Percentiles rank a stretch among this genome's conserved stretches.
Evolutionary conservation across 2,797 vertebrate genomes (phyloP).

Genomic region (Austrolebias charrua): DNA sequence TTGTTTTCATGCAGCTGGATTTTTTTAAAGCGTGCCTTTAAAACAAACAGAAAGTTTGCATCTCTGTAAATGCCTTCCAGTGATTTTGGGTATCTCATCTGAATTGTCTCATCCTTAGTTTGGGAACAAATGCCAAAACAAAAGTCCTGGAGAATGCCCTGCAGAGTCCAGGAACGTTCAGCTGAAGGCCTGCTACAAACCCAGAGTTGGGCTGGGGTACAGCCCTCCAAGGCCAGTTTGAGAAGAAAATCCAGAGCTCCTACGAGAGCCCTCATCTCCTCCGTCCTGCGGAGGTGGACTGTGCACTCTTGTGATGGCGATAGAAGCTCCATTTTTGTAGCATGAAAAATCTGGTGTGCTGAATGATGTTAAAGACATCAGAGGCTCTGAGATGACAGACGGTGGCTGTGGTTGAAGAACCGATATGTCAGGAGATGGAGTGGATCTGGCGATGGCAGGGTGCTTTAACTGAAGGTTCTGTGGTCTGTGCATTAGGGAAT

Average conservation of each 20-base stretch:
- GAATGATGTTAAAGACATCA: slow-evolving; percentile 40
- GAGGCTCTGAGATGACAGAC: slow-evolving; percentile 29
- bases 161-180: slow-evolving; percentile 27
- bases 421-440: slow-evolving; percentile 28
- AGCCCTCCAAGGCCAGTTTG: slow-evolving; percentile 37
- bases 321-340: slow-evolving; percentile 27
- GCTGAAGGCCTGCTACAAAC: slow-evolving; percentile 59
- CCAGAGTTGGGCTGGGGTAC: slow-evolving; percentile 34
- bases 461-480: slow-evolving; percentile 60
- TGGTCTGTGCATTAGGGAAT: slow-evolving; percentile 44
- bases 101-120: slow-evolving; percentile 36
- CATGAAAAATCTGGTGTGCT: slow-evolving; percentile 44
- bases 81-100: slow-evolving; percentile 17
- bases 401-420: slow-evolving; percentile 29
- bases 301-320: slow-evolving; percentile 45
- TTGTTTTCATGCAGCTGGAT: slow-evolving; percentile 69
- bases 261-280: slow-evolving; percentile 36
- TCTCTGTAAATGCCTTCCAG: slow-evolving; percentile 50
- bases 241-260: slow-evolving; percentile 57
- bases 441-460: slow-evolving; percentile 22
- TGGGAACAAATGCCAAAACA: slow-evolving; percentile 35
- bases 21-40: slow-evolving; percentile 62
- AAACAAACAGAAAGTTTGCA: slow-evolving; percentile 48
- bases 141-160: slow-evolving; percentile 33
- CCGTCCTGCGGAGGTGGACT: slow-evolving; percentile 51